Evolutionary conservation across 2,888 invertebrate genomes (phyloP).

Genomic region (Melanargia galathea): DNA sequence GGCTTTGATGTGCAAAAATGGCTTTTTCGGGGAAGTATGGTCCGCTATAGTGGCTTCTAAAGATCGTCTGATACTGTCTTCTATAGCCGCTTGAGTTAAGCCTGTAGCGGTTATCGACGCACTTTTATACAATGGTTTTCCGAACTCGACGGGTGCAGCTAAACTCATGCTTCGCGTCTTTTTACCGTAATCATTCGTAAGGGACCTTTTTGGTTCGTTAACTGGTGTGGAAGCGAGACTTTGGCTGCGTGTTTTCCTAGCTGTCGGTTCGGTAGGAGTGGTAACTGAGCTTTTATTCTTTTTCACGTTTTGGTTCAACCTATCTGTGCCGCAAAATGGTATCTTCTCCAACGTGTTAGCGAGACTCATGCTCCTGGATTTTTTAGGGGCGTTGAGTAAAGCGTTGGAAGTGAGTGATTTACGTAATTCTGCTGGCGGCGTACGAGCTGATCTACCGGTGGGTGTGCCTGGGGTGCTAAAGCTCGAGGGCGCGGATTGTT

Average conservation of each 20-base stretch:
- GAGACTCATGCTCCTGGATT: conserved; percentile 72
- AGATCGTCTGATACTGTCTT: conserved; percentile 73
- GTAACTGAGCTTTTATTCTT: conserved; percentile 54
- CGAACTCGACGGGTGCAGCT: conserved; percentile 54
- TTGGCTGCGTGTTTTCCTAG: conserved; percentile 63
- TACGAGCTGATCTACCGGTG: conserved; percentile 55
- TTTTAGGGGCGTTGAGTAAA: conserved; percentile 63
- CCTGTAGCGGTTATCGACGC: conserved; percentile 51
- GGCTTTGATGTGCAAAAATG: conserved; percentile 87
- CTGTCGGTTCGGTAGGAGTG: conserved; percentile 50
- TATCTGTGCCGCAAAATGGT: conserved; percentile 63
- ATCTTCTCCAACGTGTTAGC: conserved; percentile 57
- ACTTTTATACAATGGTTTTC: conserved; percentile 57
- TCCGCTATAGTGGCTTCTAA: conserved; percentile 70
- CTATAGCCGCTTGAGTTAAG: conserved; percentile 75
- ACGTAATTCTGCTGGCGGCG: conserved; percentile 60
- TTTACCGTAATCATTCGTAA: conserved; percentile 56
- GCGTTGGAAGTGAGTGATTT: conserved; percentile 63
- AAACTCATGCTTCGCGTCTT: conserved; percentile 75
- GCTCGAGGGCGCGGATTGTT: conserved; percentile 67
- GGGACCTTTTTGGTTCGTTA: conserved; percentile 56
- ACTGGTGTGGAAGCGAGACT: conserved; percentile 70
- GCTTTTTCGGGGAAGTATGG: conserved; percentile 67
- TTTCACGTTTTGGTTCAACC: conserved; percentile 54
- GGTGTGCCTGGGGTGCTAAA: conserved; percentile 64